phyloP scores from a whole-genome alignment of 1,140 invertebrate genomes.

The Drosophila sp. region DNA sequence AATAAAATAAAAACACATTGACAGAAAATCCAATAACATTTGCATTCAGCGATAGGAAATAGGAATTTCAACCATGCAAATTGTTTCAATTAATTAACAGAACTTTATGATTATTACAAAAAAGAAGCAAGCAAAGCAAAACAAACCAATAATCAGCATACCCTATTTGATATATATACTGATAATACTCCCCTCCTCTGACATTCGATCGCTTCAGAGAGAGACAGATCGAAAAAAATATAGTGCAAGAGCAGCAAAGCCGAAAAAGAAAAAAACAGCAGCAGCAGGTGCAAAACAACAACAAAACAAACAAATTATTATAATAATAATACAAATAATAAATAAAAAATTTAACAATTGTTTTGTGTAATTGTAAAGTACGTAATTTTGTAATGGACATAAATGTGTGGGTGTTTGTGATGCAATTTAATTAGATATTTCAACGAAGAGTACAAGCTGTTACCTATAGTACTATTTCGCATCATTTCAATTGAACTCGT shows the following conservation, averaged over 20 bases:
- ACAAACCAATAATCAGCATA: conserved; percentile 25
- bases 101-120: conserved; percentile 47
- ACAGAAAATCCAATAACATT: conserved; percentile 12
- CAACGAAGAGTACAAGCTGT: too few species aligned
- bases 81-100: conserved; percentile 60
- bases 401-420: background rate
- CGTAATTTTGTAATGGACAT: conserved; percentile 14
- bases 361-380: conserved; percentile 79
- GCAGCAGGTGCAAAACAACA: conserved; percentile 33
- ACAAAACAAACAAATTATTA: conserved; percentile 66
- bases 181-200: conserved; percentile 50
- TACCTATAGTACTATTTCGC: too few species aligned
- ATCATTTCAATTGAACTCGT: background rate
- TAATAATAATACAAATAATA: conserved; percentile 78
- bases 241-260: conserved; percentile 38
- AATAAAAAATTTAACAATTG: conserved; percentile 82
- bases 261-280: conserved; percentile 30
- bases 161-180: conserved; percentile 56
- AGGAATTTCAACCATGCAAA: conserved; percentile 37
- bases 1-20: background rate
- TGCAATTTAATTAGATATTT: too few species aligned
- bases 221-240: conserved; percentile 9
- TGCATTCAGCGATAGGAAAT: conserved; percentile 19
- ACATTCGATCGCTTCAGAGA: conserved; percentile 21
- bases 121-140: conserved; percentile 25